These are phyloP conservation scores for Metopia argyrocephala DNA, from an alignment of 2,888 invertebrate species.

Conservation along the genomic window DNA sequence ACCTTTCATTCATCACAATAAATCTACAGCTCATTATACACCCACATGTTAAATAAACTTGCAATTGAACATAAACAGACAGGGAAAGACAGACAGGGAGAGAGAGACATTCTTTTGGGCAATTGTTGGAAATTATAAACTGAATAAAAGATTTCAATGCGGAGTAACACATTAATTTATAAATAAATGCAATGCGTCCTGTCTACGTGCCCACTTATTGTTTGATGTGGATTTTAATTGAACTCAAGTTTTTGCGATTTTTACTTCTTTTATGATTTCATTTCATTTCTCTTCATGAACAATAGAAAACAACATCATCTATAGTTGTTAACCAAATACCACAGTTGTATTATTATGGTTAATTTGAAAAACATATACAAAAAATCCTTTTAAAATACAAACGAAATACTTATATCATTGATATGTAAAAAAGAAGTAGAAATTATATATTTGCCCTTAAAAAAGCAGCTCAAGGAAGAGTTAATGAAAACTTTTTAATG, in stretches of 20 bases:
- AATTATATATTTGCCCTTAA: not conserved
- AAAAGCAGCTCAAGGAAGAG: no score
- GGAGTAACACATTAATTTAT: slow-evolving; percentile 25
- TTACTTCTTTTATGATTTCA: not conserved
- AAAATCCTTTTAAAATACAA: slow-evolving; percentile 14
- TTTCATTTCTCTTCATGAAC: not conserved
- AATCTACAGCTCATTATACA: slow-evolving; percentile 61
- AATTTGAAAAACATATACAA: slow-evolving; percentile 55
- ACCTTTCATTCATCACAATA: slow-evolving; percentile 1
- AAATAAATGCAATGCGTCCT: slow-evolving; percentile 46
- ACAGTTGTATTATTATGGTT: slow-evolving; percentile 59
- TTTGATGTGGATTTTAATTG: slow-evolving; percentile 78
- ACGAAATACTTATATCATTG: slow-evolving; percentile 14
- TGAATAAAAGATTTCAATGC: not conserved
- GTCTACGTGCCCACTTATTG: slow-evolving; percentile 76
- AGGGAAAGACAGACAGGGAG: not conserved
- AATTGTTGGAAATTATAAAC: slow-evolving; percentile 28
- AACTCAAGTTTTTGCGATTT: slow-evolving; percentile 76
- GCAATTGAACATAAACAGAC: not conserved
- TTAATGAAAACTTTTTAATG: not conserved
- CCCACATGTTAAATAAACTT: slow-evolving; percentile 63
- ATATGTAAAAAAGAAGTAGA: slow-evolving; percentile 20
- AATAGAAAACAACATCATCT: slow-evolving; percentile 42
- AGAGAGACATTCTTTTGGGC: slow-evolving; percentile 17
- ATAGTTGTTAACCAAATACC: slow-evolving; percentile 52